A percentile compares a stretch with the other conserved stretches of the same genome.
Conservation (phyloP, 2,113 vertebrate genomes). For the Phaethornis superciliosus region DNA sequence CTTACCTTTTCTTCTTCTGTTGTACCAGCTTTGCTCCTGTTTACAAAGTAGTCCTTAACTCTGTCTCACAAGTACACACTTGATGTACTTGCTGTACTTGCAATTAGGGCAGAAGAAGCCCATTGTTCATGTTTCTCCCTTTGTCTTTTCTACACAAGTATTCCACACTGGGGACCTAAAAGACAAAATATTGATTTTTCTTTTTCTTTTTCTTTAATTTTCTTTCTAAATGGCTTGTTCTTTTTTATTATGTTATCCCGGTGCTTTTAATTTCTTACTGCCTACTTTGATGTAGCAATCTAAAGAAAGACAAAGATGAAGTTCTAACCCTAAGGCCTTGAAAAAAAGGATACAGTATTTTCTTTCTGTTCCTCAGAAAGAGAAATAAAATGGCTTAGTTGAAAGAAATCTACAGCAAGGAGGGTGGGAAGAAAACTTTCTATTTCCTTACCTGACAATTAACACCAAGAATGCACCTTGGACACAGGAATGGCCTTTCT, state of each 20-base stretch:
- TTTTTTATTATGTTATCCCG: conserved; percentile 57
- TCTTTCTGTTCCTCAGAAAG: conserved; percentile 37
- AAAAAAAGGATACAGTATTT: conserved; percentile 49
- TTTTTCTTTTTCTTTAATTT: background rate
- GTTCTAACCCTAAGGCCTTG: conserved; percentile 54
- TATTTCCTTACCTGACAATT: conserved; percentile 21
- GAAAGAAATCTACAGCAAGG: conserved; percentile 30
- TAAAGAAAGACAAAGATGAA: conserved; percentile 52
- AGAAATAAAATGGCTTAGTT: conserved; percentile 35
- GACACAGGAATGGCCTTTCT: background rate
- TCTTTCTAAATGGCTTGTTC: background rate
- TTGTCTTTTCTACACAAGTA: conserved; percentile 47
- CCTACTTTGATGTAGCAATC: conserved; percentile 51
- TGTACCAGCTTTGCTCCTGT: conserved; percentile 32
- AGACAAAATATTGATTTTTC: conserved; percentile 65
- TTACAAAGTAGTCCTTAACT: background rate
- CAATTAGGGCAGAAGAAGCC: conserved; percentile 57
- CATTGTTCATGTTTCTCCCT: conserved; percentile 22
- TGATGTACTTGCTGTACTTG: conserved; percentile 59
- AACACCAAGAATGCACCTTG: background rate
- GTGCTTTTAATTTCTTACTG: conserved; percentile 64
- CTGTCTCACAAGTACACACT: conserved; percentile 39
- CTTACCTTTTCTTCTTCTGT: conserved; percentile 38
- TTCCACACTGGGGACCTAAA: conserved; percentile 46
- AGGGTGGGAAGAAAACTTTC: conserved; percentile 25